Evolutionary conservation across 2,888 invertebrate species (phyloP), one percentile per base, ranked within the genome.

Genomic region (Lasioglossum vierecki): DNA sequence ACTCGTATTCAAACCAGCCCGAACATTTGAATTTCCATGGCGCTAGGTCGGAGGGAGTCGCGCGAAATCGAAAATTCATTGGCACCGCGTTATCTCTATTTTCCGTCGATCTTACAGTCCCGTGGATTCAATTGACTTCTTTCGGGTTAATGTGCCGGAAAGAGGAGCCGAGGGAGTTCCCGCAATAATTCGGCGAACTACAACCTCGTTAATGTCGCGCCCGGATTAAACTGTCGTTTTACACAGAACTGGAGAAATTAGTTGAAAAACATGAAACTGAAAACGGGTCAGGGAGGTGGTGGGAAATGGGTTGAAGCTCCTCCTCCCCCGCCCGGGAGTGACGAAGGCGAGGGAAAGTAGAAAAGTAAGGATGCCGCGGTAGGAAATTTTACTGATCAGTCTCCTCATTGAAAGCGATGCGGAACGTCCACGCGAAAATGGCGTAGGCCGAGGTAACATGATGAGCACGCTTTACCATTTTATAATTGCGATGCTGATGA

Each of bases 401-500:
- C 76, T 76, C 76, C 83, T 88, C 82, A 81, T 85, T 79, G 73
- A 57, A 53, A 46, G 30, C 78, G 53, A 39, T 75, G 78, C 80
- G 57, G 80, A 79, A 89, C 71, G 77, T 72, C 35, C 63, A 60
- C 66, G 73, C 13, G n/a, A 77, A 75, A 79, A 79, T 76, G 79
- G 63, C 68, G 76, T 70, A 76, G 76, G 79, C 75, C 71, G 73
- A 35, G 60, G 81, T 84, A 89, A 84, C 79, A 81, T 60, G 88
- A 80, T 81, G 84, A 84, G 85, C 78, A 77, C 49, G 83, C 83
- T 74, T 82, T 86, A 79, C 84, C 86, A 85, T 86, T 89, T 90
- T 90, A 90, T 89, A 89, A 90, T 90, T 90, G 88, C 80, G 82
- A 89, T 22, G 80, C 70, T 72, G 80, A 87, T 79, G 85, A 80